Evolutionary conservation across 2,888 invertebrate genomes (phyloP).

Genomic region (Yponomeuta cagnagella): DNA sequence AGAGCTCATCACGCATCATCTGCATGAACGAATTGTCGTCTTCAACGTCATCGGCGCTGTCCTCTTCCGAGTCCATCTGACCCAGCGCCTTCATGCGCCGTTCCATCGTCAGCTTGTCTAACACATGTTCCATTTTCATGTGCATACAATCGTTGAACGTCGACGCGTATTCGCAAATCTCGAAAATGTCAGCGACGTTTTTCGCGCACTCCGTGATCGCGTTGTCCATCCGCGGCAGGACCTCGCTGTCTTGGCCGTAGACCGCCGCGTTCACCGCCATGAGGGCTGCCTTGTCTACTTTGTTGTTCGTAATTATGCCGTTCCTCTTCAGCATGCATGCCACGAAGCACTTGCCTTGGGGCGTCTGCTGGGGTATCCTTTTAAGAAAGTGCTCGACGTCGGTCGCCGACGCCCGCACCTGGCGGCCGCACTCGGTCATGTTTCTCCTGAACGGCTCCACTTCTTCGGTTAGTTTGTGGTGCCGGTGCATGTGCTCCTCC

Average conservation of each 20-base stretch:
- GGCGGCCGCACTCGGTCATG: constrained; percentile 56
- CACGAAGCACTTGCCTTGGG: constrained; percentile 64
- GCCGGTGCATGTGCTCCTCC: constrained; percentile 50
- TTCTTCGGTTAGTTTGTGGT: constrained; percentile 45
- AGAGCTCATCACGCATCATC: constrained; percentile 60
- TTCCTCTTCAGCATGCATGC: constrained; percentile 63
- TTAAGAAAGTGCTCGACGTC: constrained; percentile 61
- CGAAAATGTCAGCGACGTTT: constrained; percentile 48
- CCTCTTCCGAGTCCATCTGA: constrained; percentile 53
- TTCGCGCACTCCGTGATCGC: constrained; percentile 50
- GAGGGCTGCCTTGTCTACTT: constrained; percentile 42
- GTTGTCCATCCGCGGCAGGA: constrained; percentile 41
- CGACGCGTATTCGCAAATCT: constrained; percentile 63
- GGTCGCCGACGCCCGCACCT: constrained; percentile 52
- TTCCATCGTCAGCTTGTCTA: constrained; percentile 62
- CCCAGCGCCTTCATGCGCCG: constrained; percentile 61
- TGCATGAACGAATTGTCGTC: constrained; percentile 57
- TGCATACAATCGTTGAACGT: constrained; percentile 70
- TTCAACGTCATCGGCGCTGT: constrained; percentile 37
- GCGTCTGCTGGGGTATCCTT: constrained; percentile 48
- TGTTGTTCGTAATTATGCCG: constrained; percentile 52
- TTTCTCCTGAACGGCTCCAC: constrained; percentile 64
- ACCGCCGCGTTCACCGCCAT: constrained; percentile 50
- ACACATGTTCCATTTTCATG: constrained; percentile 64
- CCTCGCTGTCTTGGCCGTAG: constrained; percentile 59